Evolutionary conservation across 1,140 invertebrate genomes (phyloP).

Genomic region (Aphidius gifuensis): DNA sequence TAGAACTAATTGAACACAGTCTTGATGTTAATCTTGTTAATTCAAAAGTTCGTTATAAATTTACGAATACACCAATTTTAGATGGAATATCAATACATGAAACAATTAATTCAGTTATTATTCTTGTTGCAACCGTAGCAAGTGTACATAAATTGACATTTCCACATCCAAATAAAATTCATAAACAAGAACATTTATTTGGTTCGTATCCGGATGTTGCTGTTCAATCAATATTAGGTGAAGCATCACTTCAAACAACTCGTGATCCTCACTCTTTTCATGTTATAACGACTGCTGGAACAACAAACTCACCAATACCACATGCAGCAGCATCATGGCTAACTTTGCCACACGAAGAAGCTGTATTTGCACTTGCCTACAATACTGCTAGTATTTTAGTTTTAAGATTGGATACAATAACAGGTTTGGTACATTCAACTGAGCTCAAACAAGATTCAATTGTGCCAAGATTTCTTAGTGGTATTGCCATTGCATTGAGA

Average conservation of each 20-base stretch:
- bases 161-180: slow-evolving; percentile 70
- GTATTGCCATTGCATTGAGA: slow-evolving; percentile 72
- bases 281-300: slow-evolving; percentile 68
- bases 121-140: slow-evolving; percentile 86
- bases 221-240: slow-evolving; percentile 69
- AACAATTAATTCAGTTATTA: slow-evolving; percentile 65
- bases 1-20: slow-evolving; percentile 88
- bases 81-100: slow-evolving; percentile 77
- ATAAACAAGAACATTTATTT: slow-evolving; percentile 58
- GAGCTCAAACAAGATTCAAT: slow-evolving; percentile 78
- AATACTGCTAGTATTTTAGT: slow-evolving; percentile 65
- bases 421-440: slow-evolving; percentile 62
- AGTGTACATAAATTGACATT: slow-evolving; percentile 84
- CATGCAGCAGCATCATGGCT: slow-evolving; percentile 74
- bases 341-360: slow-evolving; percentile 64
- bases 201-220: slow-evolving; percentile 54
- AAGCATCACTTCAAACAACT: slow-evolving; percentile 58
- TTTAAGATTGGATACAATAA: slow-evolving; percentile 60
- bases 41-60: slow-evolving; percentile 75
- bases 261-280: slow-evolving; percentile 72
- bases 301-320: slow-evolving; percentile 67
- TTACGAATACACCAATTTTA: slow-evolving; percentile 81
- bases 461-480: slow-evolving; percentile 79
- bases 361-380: slow-evolving; percentile 78
- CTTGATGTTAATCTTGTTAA: slow-evolving; percentile 76